phyloP scores from a whole-genome alignment of 2,113 vertebrate genomes.

The Paramormyrops kingsleyae region DNA sequence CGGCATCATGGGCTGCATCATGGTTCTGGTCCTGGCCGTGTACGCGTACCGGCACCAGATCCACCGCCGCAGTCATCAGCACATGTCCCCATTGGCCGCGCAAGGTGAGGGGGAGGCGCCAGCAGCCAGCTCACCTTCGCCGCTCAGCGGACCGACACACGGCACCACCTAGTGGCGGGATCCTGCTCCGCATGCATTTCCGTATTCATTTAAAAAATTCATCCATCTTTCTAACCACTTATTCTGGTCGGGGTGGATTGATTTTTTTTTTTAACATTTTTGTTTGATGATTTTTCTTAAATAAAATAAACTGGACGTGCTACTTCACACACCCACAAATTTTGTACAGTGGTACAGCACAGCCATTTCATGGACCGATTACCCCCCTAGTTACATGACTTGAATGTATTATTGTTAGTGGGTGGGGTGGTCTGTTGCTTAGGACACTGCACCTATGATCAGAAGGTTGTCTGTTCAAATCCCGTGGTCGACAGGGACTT shows the following conservation, averaged over 20 bases:
- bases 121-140: no score
- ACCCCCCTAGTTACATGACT: neutral
- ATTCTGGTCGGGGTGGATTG: neutral
- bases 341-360: neutral
- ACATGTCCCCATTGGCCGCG: slow-evolving; percentile 95
- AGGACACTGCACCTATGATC: neutral
- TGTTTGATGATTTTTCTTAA: neutral
- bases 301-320: neutral
- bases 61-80: slow-evolving; percentile 91
- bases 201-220: neutral
- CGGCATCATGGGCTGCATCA: slow-evolving; percentile 97
- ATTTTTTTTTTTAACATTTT: neutral
- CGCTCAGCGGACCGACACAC: neutral
- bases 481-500: neutral
- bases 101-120: slow-evolving; percentile 67
- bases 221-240: neutral
- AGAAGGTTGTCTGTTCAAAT: neutral
- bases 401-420: neutral
- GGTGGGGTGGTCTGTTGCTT: neutral
- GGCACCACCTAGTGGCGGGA: neutral
- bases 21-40: slow-evolving; percentile 92
- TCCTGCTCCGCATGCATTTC: neutral
- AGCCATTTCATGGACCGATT: neutral
- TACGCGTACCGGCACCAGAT: slow-evolving; percentile 97
- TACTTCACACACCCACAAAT: neutral